Percentiles rank a stretch among this genome's conserved stretches.
These are phyloP conservation scores for Diadumene lineata DNA, from an alignment of 92 coral and sea anemone species.

Conservation along the genomic window DNA sequence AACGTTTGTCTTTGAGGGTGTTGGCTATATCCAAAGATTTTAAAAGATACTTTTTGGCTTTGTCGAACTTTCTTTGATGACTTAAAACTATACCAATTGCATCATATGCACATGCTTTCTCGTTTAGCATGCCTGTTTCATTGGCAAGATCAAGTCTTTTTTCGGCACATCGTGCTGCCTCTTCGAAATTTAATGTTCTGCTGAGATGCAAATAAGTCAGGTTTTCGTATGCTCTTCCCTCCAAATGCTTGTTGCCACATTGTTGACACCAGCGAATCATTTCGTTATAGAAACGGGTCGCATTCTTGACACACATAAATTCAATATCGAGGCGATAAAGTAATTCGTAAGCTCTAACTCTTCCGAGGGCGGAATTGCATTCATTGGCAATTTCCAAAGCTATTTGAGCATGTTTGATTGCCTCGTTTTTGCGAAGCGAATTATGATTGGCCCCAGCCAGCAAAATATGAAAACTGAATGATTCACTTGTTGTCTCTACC, in stretches of 20 bases:
- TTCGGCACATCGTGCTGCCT: neutral
- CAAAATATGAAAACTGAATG: too few species aligned
- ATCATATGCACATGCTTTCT: neutral
- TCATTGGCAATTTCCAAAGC: neutral
- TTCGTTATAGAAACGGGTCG: neutral
- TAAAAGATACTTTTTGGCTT: neutral
- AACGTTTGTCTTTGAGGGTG: neutral
- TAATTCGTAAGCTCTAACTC: neutral
- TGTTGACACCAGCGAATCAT: neutral
- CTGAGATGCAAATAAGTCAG: neutral
- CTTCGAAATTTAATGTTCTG: neutral
- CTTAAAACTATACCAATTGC: neutral
- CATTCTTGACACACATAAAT: neutral
- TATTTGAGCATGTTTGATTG: neutral
- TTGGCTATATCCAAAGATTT: constrained; percentile 4
- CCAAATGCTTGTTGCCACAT: neutral
- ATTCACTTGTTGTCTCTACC: too few species aligned
- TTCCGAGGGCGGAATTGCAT: neutral
- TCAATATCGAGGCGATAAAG: neutral
- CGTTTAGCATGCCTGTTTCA: neutral
- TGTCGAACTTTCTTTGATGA: neutral
- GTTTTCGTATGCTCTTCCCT: neutral
- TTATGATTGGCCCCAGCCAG: too few species aligned
- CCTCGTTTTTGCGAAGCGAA: neutral
- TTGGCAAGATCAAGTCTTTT: constrained; percentile 9